Evolutionary conservation across 2,888 invertebrate species (phyloP), one percentile per base, ranked within the genome.

Genomic region (Rugalucina vietnamica): DNA sequence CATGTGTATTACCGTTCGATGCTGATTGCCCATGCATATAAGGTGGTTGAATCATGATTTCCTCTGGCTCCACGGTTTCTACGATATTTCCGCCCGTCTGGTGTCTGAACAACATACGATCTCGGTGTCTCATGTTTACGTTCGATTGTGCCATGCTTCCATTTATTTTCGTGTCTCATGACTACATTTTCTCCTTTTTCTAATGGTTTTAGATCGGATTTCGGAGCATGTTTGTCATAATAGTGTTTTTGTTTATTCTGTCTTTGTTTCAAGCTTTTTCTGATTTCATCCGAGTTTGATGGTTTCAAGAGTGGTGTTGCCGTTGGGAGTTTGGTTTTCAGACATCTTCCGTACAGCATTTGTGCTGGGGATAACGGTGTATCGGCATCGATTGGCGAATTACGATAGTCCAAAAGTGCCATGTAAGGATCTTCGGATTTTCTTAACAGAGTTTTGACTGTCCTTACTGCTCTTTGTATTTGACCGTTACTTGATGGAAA

Each of bases 281-380:
- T 78, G 27, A 70, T 34, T 65, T 50, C 54, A 65, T 78, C 43
- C 14, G 32, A 36, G 1, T 70, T 32, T 4, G 49, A 12, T 24
- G 34, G 37, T 49, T 76, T 70, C 10, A 85, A 39, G 34, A 85
- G 60, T 36, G 79, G 76, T 37, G 76, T 29, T 37, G 81, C 27
- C 32, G 78, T 76, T 75, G 86, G 86, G 1, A 83, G 27, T 2
- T 65, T 75, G 29, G 80, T 81, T 77, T 81, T 83, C 3, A 83
- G 49, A 21, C 82, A 49, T 18, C 82, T 54, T 21, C 57, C 70
- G 14, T 76, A 39, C 36, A 84, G 81, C 78, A 85, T 79, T 49
- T 85, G 82, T 65, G 79, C 72, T 70, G 82, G 82, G 12, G 85
- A 85, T 34, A 76, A 36, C 21, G 57, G 73, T 24, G 75, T 79